Base-by-base conservation (phyloP, 2,888 invertebrate species). In the Pollenia amentaria region DNA sequence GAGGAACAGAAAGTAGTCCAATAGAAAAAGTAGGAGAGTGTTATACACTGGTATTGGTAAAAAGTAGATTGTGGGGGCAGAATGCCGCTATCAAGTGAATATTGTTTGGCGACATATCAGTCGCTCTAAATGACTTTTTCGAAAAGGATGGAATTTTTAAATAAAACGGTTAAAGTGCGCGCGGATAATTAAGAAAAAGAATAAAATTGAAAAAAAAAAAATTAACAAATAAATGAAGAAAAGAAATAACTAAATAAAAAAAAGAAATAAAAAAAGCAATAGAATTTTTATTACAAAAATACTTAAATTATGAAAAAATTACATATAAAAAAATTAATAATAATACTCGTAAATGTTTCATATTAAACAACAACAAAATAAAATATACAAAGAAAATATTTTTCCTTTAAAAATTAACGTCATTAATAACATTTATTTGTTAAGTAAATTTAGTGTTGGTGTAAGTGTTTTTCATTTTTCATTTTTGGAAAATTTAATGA, bases 401-500 rank as follows among this genome's bases (percentile, higher is more conserved):
- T n/a, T 38, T 40, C 14, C 21, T 70, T 40, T 18, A 29, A n/a
- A 69, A 70, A 65, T 29, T 29, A 29, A 51, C 73, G 76, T 67
- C 89, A 89, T 84, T 88, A 88, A 18, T 64, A 21, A 40, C 16
- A n/a, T 57, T 51, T 21, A 8, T 53, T 10, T 57, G 3, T 42
- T 10, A 29, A 29, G 29, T 29, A 29, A 29, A 29, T 80, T 40
- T 57, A 57, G 51, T 60, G n/a, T 53, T 60, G 29, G 46, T 48
- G 16, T 48, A 6, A 29, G 29, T 72, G 44, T 29, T 18, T 51
- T 38, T 65, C 10, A 6, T 44, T 55, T 65, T 81, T 75, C 57
- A 55, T 88, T 89, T 90, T 91, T 88, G 89, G 90, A 89, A 91
- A 91, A 88, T 91, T 91, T 91, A 91, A 92, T 91, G 91, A 91